Conservation (phyloP, 2,113 vertebrate species). For the Electrona antarctica region DNA sequence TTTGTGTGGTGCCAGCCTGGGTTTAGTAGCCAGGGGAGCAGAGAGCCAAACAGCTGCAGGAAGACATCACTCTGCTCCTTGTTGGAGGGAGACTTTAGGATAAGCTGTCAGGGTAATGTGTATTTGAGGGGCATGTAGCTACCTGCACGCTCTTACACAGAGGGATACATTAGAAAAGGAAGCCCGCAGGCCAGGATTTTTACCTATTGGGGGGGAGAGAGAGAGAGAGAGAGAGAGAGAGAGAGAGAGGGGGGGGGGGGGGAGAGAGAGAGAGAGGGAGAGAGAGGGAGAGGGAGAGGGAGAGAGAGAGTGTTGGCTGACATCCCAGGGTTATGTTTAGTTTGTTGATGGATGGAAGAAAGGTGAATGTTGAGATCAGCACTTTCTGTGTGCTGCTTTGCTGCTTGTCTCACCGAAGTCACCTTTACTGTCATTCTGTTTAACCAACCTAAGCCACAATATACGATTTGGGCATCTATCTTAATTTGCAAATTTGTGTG, state of each 20-base stretch:
- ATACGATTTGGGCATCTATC: too few relatives aligned
- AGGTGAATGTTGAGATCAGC: conserved; percentile 61
- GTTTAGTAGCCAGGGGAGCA: conserved; percentile 44
- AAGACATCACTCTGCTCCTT: conserved; percentile 39
- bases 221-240: conserved; percentile 4
- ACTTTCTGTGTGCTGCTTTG: conserved; percentile 58
- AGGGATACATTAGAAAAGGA: conserved; percentile 62
- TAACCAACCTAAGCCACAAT: conserved; percentile 36
- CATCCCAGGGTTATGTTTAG: conserved; percentile 60
- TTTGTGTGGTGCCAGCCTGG: conserved; percentile 53
- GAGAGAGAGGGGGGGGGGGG: conserved; percentile 11
- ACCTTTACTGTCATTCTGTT: conserved; percentile 65
- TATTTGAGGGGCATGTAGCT: conserved; percentile 67
- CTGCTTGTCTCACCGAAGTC: conserved; percentile 52
- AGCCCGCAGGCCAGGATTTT: conserved; percentile 55
- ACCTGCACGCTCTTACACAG: conserved; percentile 65
- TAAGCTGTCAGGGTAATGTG: conserved; percentile 53
- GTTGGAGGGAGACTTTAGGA: background rate
- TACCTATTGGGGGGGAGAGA: conserved; percentile 17
- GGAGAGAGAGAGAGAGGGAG: conserved; percentile 48
- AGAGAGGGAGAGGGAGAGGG: background rate
- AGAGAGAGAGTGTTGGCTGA: conserved; percentile 47
- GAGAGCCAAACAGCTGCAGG: conserved; percentile 51
- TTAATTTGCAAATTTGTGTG: background rate
- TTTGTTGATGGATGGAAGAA: conserved; percentile 68